Base-by-base conservation (phyloP, 2,888 invertebrate species). In the Flabesymbios commensalis region DNA sequence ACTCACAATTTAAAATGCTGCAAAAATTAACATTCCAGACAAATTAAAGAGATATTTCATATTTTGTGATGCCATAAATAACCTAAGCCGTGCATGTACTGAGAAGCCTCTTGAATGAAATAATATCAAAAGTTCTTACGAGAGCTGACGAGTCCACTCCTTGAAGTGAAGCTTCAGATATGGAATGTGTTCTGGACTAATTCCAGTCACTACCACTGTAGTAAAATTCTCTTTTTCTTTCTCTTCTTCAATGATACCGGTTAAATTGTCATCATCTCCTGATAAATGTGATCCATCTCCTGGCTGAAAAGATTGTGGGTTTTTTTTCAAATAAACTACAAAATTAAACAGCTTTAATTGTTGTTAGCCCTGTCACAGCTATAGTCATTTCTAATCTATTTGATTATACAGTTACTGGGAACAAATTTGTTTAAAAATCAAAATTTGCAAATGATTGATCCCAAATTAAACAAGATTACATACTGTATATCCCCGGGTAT, bases 131-230 rank as follows among this genome's bases (percentile, higher is more conserved):
- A n/a, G n/a, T 17, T 70, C 79, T 72, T 71, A 81, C 81, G 81
- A 74, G 2, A 82, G 70, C 43, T 81, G 80, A 60, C 77, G 60
- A 7, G 78, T 77, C 78, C 81, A 81, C 42, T 75, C 73, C 17
- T 69, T 71, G 56, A 76, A 63, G 29, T 74, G 68, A n/a, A 69
- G 67, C 58, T 76, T 78, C 26, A 82, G 72, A 65, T 80, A 82
- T 3, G 70, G 63, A n/a, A 79, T 64, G 65, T 82, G 80, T 2
- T 73, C 73, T 5, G 73, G 69, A 62, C 72, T 74, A 54, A 82
- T 75, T 14, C 76, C 78, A 26, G 76, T 75, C 26, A 82, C 78
- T 36, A 76, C 74, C 7, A 80, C 81, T 2, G 75, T 74, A 2
- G 82, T 82, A 68, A 82, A 82, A 63, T 75, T 76, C 1, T 75